phyloP scores from a whole-genome alignment of 2,888 invertebrate species.

The Chrysotoxum bicinctum region DNA sequence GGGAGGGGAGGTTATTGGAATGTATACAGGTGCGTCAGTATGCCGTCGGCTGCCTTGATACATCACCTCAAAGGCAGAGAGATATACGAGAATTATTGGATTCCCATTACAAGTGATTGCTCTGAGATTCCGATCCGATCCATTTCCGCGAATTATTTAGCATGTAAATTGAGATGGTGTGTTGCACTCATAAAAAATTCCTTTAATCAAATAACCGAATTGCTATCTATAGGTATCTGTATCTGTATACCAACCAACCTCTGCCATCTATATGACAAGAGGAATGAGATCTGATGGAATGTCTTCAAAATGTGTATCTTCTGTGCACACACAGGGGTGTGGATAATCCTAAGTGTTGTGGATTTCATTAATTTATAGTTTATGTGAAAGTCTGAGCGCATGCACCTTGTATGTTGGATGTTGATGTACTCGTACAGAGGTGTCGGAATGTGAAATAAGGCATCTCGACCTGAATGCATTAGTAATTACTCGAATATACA shows the following conservation, averaged over 20 bases:
- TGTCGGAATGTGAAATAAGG: conserved; percentile 68
- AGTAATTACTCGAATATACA: conserved; percentile 54
- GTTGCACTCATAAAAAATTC: conserved; percentile 68
- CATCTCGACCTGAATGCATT: conserved; percentile 67
- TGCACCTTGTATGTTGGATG: conserved; percentile 15
- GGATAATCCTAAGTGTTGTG: conserved; percentile 70
- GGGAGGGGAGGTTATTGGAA: conserved; percentile 28
- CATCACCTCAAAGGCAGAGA: conserved; percentile 56
- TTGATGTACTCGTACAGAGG: conserved; percentile 36
- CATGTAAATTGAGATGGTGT: conserved; percentile 67
- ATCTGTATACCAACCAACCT: neutral
- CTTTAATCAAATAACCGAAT: conserved; percentile 70
- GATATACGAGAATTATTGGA: conserved; percentile 48
- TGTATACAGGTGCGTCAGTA: conserved; percentile 66
- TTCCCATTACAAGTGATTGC: conserved; percentile 69
- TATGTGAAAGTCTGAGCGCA: conserved; percentile 62
- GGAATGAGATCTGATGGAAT: conserved; percentile 3
- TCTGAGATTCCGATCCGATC: conserved; percentile 67
- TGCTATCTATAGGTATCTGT: neutral
- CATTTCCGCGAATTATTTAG: conserved; percentile 71
- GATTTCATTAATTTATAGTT: conserved; percentile 71
- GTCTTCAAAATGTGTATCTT: conserved; percentile 6
- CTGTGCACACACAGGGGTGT: conserved; percentile 37
- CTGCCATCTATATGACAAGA: neutral
- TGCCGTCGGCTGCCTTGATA: conserved; percentile 50